These are phyloP conservation scores for Dendrolimus pini DNA, from an alignment of 2,888 invertebrate species.

Conservation along the genomic window DNA sequence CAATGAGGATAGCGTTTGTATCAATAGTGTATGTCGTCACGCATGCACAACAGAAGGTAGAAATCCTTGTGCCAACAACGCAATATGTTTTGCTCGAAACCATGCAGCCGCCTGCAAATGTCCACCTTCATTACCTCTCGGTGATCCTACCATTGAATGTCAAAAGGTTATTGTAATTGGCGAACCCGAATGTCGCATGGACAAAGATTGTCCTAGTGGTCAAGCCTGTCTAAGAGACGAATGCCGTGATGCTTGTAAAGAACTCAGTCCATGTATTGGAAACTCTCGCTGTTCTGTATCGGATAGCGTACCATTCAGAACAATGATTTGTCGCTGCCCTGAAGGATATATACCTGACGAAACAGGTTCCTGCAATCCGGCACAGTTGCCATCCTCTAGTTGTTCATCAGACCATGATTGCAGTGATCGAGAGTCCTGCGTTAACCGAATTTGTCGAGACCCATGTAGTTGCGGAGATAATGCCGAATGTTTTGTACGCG, in stretches of 20 bases:
- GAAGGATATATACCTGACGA: slow-evolving; percentile 89
- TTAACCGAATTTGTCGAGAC: slow-evolving; percentile 90
- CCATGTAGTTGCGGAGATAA: slow-evolving; percentile 93
- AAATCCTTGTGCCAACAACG: slow-evolving; percentile 89
- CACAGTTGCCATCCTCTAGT: slow-evolving; percentile 82
- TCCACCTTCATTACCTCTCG: slow-evolving; percentile 85
- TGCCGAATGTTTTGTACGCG: slow-evolving; percentile 86
- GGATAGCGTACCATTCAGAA: slow-evolving; percentile 90
- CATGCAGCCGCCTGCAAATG: slow-evolving; percentile 90
- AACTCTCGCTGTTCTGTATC: slow-evolving; percentile 88
- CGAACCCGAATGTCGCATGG: slow-evolving; percentile 84
- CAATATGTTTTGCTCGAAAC: slow-evolving; percentile 86
- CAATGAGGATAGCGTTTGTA: slow-evolving; percentile 84
- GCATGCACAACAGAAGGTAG: slow-evolving; percentile 82
- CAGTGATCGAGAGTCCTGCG: slow-evolving; percentile 85
- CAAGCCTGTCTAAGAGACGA: slow-evolving; percentile 87
- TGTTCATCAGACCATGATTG: slow-evolving; percentile 90
- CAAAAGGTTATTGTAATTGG: slow-evolving; percentile 66
- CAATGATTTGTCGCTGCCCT: slow-evolving; percentile 92
- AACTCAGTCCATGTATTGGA: slow-evolving; percentile 84
- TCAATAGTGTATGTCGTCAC: slow-evolving; percentile 84
- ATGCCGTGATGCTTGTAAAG: slow-evolving; percentile 87
- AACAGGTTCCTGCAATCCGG: slow-evolving; percentile 85
- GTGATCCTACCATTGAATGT: slow-evolving; percentile 88
- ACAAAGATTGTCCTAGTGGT: slow-evolving; percentile 87